Conservation (phyloP, 2,113 vertebrate genomes). For the Tupaia tana region DNA sequence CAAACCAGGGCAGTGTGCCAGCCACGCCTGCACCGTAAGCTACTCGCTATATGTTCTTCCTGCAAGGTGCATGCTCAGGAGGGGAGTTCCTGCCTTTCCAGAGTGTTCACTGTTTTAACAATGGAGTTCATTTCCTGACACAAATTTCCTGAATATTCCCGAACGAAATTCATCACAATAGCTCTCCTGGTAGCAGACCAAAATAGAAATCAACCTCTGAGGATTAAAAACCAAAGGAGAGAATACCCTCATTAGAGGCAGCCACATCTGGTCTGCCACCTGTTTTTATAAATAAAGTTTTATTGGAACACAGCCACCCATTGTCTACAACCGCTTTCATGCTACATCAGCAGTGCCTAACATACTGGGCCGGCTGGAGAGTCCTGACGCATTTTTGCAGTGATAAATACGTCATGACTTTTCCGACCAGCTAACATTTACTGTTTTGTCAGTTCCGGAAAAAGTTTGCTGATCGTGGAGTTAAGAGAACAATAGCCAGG, state of each 20-base stretch:
- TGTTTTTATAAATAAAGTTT: conserved; percentile 59
- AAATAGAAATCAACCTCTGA: conserved; percentile 43
- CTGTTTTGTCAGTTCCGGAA: background rate
- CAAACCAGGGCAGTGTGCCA: background rate
- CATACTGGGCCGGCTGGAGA: background rate
- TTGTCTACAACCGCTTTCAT: background rate
- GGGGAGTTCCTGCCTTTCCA: background rate
- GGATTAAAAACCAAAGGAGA: background rate
- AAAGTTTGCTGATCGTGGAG: background rate
- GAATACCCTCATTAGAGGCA: background rate
- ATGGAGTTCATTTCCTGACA: conserved; percentile 50
- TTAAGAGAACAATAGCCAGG: background rate
- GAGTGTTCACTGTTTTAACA: background rate
- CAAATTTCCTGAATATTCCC: conserved; percentile 35
- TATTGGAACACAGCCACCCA: conserved; percentile 19
- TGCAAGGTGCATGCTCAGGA: background rate
- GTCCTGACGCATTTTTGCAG: too few relatives aligned
- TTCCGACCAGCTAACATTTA: background rate
- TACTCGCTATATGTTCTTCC: background rate
- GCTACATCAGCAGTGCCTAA: background rate
- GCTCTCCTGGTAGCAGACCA: conserved; percentile 23
- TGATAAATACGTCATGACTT: too few relatives aligned
- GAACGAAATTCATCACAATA: conserved; percentile 64
- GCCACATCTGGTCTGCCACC: background rate
- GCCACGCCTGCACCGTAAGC: background rate